Base-by-base conservation (phyloP, 1,140 invertebrate species). In the Odontomachus brunneus region DNA sequence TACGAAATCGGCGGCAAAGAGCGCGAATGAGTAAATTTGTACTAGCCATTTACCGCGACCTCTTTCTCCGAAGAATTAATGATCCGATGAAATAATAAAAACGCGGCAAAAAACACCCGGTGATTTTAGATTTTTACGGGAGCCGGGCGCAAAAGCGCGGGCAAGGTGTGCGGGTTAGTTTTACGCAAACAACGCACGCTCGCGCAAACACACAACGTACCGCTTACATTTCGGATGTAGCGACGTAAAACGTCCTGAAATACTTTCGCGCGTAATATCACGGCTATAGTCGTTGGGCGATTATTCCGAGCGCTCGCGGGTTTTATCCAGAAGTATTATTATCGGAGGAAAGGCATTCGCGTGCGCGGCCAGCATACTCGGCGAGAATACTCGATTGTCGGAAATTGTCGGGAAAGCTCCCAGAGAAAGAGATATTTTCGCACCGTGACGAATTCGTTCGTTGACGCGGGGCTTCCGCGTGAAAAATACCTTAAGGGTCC, bases 401-500 rank as follows among this genome's bases (percentile, higher is more conserved):
- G 19, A n/a, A 80, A 57, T 69, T 22, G 22, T 26, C 14, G 51
- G 51, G 26, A 71, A 80, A 71, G 33, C 44, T 59, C 26, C 7
- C 15, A 0, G 4, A 15, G 19, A 38, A 49, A 38, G 19, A 63
- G 33, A 22, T 51, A 29, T 48, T 12, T 17, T 65, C 24, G 51
- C 60, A 19, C 22, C 29, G 15, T 5, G 33, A 24, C 12, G 51
- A 26, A 78, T 44, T 78, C 38, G 22, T n/a, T 19, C 51, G 19
- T 49, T 11, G 33, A 29, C 73, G 29, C 48, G n/a, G 29, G 29
- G 2, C 29, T 75, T 44, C 33, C 65, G 75, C 49, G 75, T 65
- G 75, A 80, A 71, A 44, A 80, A 71, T 65, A 57, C 75, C 51
- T 78, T 78, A n/a, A n/a, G n/a, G n/a, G n/a, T n/a, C n/a, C n/a